Evolutionary conservation across 2,797 vertebrate species (phyloP).

Genomic region (Cichlasoma orientale): DNA sequence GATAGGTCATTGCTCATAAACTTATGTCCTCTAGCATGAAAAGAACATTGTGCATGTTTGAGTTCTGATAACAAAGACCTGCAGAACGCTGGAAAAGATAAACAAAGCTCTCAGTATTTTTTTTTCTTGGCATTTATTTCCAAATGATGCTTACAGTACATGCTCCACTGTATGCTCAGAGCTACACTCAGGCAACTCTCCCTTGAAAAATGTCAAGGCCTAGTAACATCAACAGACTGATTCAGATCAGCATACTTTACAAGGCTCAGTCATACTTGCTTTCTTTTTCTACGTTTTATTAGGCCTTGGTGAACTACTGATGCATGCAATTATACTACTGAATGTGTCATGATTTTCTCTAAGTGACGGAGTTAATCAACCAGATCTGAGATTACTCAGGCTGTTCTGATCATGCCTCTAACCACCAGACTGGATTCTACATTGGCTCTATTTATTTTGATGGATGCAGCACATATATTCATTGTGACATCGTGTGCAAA

Average conservation of each 20-base stretch:
- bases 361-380: neutral
- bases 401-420: neutral
- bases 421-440: neutral
- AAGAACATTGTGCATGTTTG: neutral
- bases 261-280: neutral
- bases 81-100: neutral
- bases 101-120: neutral
- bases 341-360: neutral
- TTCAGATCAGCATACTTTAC: neutral
- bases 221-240: neutral
- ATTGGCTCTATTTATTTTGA: neutral
- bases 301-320: neutral
- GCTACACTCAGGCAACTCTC: neutral
- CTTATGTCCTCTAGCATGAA: slow-evolving; percentile 23
- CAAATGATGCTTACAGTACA: neutral
- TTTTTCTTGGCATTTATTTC: neutral
- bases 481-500: neutral
- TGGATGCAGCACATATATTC: neutral
- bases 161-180: neutral
- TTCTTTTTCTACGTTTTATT: neutral
- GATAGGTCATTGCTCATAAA: slow-evolving; percentile 51
- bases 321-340: neutral
- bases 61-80: slow-evolving; percentile 6
- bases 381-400: neutral
- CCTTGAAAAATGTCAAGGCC: neutral